Conservation (phyloP, 2,888 invertebrate species). For the Pheosia tremula region DNA sequence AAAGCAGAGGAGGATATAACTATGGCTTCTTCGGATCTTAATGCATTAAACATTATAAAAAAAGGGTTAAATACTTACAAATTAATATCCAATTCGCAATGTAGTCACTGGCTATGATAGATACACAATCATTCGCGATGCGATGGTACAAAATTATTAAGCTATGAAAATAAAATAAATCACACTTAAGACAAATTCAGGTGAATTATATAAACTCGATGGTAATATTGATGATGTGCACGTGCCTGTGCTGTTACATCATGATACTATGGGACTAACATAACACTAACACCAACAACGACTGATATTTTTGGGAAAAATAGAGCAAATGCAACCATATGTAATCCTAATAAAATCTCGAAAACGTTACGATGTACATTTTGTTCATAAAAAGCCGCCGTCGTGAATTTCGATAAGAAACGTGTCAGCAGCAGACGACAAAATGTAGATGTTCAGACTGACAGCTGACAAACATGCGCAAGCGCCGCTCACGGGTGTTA, state of each 20-base stretch:
- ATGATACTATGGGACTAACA: too few species aligned
- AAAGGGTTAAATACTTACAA: background rate
- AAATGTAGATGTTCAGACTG: slow-evolving; percentile 25
- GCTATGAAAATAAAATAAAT: background rate
- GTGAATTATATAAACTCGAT: background rate
- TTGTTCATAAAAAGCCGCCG: slow-evolving; percentile 19
- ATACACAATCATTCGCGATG: background rate
- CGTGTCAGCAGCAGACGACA: slow-evolving; percentile 17
- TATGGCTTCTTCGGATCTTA: too few species aligned
- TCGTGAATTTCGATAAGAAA: slow-evolving; percentile 21
- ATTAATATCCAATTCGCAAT: background rate
- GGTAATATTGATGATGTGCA: background rate
- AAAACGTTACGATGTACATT: slow-evolving; percentile 11
- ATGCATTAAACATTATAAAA: background rate
- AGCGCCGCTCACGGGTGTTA: slow-evolving; percentile 7
- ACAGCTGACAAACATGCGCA: slow-evolving; percentile 29
- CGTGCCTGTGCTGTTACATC: too few species aligned
- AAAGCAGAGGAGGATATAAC: too few species aligned
- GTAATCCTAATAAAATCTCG: background rate
- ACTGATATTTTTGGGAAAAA: background rate
- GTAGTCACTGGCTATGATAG: background rate
- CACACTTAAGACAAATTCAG: background rate
- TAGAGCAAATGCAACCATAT: background rate
- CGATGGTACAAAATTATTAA: background rate
- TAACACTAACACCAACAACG: too few species aligned